Evolutionary conservation across 2,888 invertebrate species (phyloP), one percentile per base, ranked within the genome.

Genomic region (Drosophila nr. medialis): DNA sequence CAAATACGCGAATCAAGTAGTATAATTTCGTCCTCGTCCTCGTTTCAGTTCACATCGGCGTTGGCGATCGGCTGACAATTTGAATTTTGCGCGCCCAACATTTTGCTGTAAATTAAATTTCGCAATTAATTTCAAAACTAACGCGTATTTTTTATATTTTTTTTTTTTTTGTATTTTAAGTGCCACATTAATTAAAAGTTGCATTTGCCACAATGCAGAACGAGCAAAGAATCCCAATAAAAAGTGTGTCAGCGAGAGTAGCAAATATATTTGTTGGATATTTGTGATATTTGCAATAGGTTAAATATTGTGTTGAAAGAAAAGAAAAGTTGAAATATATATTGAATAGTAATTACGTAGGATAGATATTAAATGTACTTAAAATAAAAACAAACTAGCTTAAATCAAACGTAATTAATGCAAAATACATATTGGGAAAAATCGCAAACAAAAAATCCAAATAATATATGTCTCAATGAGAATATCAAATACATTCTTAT

Each of bases 11-110:
- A 56, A 49, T 49, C 64, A 61, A 59, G 59, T 48, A 48, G 36
- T 49, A 48, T 18, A 56, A 38, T 24, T 53, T 54, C 61, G 56
- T 61, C n/a, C 56, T 66, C 50, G 61, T 68, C 48, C 34, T 64
- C 60, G 63, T 68, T 54, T 70, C 58, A 34, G 0, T 34, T 36
- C 45, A 11, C 24, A 38, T 40, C 65, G 45, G 24, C 45, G 4
- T 64, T 59, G 59, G 32, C 64, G 80, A 81, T 80, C 80, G 72
- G 69, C 69, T 51, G 54, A 21, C 56, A 40, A 48, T 71, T 80
- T 68, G 56, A 77, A 68, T 72, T 38, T 72, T 34, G 65, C 77
- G 78, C 78, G 78, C 77, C 21, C 38, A n/a, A 18, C 34, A 48
- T 72, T 63, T 55, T 36, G 13, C 36, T 38, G 49, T 29, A 18